Conservation (phyloP, 2,888 invertebrate genomes). For the Petrophora chlorosata region DNA sequence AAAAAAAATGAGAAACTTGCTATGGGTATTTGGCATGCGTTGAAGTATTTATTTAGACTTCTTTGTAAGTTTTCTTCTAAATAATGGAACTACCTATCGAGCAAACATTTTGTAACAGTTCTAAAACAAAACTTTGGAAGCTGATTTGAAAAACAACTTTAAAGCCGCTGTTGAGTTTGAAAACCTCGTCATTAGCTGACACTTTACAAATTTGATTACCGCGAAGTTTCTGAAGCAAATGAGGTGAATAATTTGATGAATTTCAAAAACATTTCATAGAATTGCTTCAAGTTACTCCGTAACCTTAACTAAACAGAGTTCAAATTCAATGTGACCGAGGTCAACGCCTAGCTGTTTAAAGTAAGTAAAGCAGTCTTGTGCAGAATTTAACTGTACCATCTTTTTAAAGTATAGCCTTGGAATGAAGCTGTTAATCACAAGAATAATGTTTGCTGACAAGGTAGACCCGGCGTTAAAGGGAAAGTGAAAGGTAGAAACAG, state of each 20-base stretch:
- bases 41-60: neutral
- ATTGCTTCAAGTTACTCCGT: neutral
- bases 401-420: too few species aligned
- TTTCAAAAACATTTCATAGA: neutral
- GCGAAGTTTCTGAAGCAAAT: constrained; percentile 13
- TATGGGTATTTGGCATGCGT: constrained; percentile 16
- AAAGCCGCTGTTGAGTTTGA: constrained; percentile 7
- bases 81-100: constrained; percentile 20
- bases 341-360: neutral
- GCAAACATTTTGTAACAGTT: constrained; percentile 26
- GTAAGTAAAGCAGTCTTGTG: too few species aligned
- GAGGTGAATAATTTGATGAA: constrained; percentile 6
- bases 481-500: constrained; percentile 2
- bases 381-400: too few species aligned
- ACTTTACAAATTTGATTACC: constrained; percentile 26
- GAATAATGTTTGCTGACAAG: constrained; percentile 28
- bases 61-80: constrained; percentile 7
- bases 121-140: constrained; percentile 13
- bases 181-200: constrained; percentile 24
- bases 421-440: constrained; percentile 5
- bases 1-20: constrained; percentile 7
- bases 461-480: constrained; percentile 11
- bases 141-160: constrained; percentile 24
- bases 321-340: neutral
- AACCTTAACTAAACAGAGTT: neutral